Base-by-base conservation (phyloP, 2,888 invertebrate species). In the Julus scandinavius region DNA sequence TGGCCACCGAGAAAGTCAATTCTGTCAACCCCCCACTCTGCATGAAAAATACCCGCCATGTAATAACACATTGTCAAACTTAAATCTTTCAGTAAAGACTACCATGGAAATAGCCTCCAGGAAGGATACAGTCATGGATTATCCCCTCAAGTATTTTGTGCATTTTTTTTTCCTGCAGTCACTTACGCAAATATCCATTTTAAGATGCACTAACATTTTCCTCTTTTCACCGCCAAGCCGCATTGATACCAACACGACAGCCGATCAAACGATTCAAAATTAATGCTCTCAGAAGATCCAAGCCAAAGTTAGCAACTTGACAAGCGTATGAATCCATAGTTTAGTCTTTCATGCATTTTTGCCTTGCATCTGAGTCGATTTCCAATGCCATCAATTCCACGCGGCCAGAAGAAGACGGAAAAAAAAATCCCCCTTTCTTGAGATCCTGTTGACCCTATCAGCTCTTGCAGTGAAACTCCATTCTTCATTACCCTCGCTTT, bases 241-340 rank as follows among this genome's bases (percentile, higher is more conserved):
- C 72, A 72, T 72, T 20, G 72, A 63, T 20, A n/a, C 63, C 72
- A 72, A 29, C 29, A 29, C 20, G 72, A 72, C 72, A 72, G 29
- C 29, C 72, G 29, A 72, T 72, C 20, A 20, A 20, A 20, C 72
- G 72, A 72, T 5, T 2, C 20, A n/a, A 29, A 72, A 72, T 72
- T 72, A 29, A 72, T 72, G 72, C 72, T 29, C 29, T 3, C 29
- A 29, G 72, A 54, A 11, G 1, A n/a, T 1, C 20, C 2, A n/a
- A 63, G 6, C 17, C 63, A 17, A n/a, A 63, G 63, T 63, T 3
- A n/a, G 1, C 72, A 7, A 72, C 72, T 29, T 72, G 72, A 72
- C 72, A 72, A 20, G 20, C 72, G 72, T 72, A 72, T 72, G n/a
- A 72, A 72, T 72, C 72, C 72, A 20, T 20, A 72, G 72, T 72